phyloP scores from a whole-genome alignment of 2,113 vertebrate species.

The Nestor notabilis region DNA sequence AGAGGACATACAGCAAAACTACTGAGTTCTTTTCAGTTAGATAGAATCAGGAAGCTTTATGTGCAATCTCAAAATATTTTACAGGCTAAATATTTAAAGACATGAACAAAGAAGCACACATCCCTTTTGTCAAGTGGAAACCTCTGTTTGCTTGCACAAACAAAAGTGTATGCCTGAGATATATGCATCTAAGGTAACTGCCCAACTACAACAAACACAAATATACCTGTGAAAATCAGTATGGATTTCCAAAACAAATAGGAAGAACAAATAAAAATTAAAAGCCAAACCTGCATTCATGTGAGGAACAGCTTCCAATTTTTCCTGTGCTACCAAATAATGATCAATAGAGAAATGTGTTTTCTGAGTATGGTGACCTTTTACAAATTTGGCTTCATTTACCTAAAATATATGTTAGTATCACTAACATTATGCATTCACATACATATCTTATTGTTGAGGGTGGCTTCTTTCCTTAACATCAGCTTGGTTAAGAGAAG shows the following conservation, averaged over 20 bases:
- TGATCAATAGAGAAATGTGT: not conserved
- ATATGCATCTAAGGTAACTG: not conserved
- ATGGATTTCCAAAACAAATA: not conserved
- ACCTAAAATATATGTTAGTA: not conserved
- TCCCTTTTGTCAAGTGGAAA: not conserved
- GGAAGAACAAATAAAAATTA: not conserved
- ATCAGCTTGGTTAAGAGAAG: constrained; percentile 86
- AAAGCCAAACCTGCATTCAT: not conserved
- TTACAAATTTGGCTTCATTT: not conserved
- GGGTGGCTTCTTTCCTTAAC: constrained; percentile 75
- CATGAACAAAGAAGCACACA: not conserved
- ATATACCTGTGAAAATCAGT: not conserved
- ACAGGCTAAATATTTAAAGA: not conserved
- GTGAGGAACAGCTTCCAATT: not conserved
- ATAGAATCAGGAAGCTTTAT: not conserved
- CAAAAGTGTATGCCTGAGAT: not conserved
- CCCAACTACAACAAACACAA: not conserved
- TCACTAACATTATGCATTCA: not conserved
- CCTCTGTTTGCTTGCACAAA: not conserved
- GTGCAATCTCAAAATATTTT: not conserved
- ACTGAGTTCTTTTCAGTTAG: not conserved
- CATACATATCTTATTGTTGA: constrained; percentile 77
- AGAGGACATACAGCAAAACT: not conserved
- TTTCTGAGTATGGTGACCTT: not conserved
- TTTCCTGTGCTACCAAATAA: not conserved